phyloP scores from a whole-genome alignment of 2,797 vertebrate genomes.

The Hyperoplus immaculatus region DNA sequence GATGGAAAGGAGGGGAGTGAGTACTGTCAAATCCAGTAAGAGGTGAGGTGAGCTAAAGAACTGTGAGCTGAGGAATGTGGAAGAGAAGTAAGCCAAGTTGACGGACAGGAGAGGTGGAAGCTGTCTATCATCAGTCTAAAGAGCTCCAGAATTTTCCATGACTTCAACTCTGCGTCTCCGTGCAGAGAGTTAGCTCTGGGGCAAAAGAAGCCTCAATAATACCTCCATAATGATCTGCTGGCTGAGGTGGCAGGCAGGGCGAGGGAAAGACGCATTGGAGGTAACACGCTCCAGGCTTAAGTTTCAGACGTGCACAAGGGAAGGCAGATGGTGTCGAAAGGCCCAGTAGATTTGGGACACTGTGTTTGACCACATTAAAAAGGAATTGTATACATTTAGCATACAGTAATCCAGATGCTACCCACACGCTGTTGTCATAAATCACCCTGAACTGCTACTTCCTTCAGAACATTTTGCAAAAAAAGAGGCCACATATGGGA shows the following conservation, averaged over 20 bases:
- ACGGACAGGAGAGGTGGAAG: slow-evolving; percentile 63
- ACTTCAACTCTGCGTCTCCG: slow-evolving; percentile 60
- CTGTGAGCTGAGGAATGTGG: slow-evolving; percentile 67
- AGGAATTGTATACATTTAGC: slow-evolving; percentile 40
- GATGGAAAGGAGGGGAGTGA: slow-evolving; percentile 15
- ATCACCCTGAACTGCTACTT: slow-evolving; percentile 47
- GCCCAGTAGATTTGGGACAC: slow-evolving; percentile 30
- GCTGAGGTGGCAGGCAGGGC: slow-evolving; percentile 32
- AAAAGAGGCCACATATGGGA: slow-evolving; percentile 18
- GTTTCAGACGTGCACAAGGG: slow-evolving; percentile 39
- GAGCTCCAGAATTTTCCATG: slow-evolving; percentile 74
- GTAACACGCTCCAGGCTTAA: slow-evolving; percentile 45
- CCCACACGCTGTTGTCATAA: slow-evolving; percentile 29
- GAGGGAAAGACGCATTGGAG: slow-evolving; percentile 33
- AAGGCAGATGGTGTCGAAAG: slow-evolving; percentile 50
- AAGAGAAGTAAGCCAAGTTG: slow-evolving; percentile 40
- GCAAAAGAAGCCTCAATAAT: slow-evolving; percentile 42
- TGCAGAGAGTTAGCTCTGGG: slow-evolving; percentile 60
- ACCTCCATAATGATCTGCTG: slow-evolving; percentile 65
- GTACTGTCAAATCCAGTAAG: slow-evolving; percentile 59
- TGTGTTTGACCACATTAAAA: slow-evolving; percentile 51
- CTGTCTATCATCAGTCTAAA: slow-evolving; percentile 66
- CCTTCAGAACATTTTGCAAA: slow-evolving; percentile 41
- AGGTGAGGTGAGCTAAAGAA: slow-evolving; percentile 54
- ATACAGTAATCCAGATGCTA: slow-evolving; percentile 38